phyloP scores from a whole-genome alignment of 2,888 invertebrate genomes.

The Plebejus argus region DNA sequence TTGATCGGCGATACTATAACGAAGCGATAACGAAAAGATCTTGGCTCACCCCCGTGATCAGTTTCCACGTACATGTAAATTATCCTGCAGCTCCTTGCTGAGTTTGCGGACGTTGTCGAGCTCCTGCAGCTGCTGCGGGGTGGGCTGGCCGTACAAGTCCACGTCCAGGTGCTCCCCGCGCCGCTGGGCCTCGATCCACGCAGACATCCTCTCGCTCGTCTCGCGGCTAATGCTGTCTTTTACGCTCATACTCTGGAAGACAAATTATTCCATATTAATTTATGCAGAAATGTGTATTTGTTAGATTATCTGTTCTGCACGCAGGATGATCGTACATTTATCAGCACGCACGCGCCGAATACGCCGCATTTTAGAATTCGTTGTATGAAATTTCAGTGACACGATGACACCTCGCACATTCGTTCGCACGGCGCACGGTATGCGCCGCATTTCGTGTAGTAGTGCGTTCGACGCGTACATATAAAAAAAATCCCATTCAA shows the following conservation, averaged over 20 bases:
- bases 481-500: too few relatives aligned
- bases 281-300: not conserved
- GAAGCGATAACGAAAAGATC: too few relatives aligned
- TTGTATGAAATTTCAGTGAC: too few relatives aligned
- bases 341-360: too few relatives aligned
- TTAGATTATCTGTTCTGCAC: too few relatives aligned
- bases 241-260: constrained; percentile 57
- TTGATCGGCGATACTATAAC: too few relatives aligned
- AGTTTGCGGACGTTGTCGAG: constrained; percentile 65
- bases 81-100: constrained; percentile 69
- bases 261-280: not conserved
- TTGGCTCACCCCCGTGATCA: not conserved
- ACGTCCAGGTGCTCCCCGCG: constrained; percentile 56
- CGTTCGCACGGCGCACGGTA: too few relatives aligned
- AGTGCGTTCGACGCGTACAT: too few relatives aligned
- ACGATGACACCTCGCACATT: too few relatives aligned
- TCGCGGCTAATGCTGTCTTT: constrained; percentile 43
- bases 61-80: constrained; percentile 57
- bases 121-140: constrained; percentile 61
- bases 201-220: constrained; percentile 58
- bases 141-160: constrained; percentile 68
- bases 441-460: too few relatives aligned
- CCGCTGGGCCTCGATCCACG: constrained; percentile 60
- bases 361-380: too few relatives aligned
- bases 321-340: too few relatives aligned